phyloP scores from a whole-genome alignment of 2,113 vertebrate genomes.

The Lasiurus borealis region DNA sequence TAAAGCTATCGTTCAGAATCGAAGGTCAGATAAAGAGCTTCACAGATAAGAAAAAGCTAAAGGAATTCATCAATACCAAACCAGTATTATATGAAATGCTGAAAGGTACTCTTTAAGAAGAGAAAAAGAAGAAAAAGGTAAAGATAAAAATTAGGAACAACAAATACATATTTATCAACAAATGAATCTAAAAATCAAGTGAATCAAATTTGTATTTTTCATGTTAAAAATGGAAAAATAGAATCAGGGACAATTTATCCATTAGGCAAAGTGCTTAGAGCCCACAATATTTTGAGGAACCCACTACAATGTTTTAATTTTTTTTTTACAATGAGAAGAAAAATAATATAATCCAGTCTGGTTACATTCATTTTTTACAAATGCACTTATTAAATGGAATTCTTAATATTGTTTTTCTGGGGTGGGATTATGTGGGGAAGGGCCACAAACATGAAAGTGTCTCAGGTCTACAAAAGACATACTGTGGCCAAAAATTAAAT shows the following conservation, averaged over 20 bases:
- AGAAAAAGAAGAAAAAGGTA: too few relatives aligned
- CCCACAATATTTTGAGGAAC: not conserved
- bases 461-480: not conserved
- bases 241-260: not conserved
- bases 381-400: not conserved
- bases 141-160: too few relatives aligned
- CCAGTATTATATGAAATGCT: too few relatives aligned
- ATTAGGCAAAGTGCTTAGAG: not conserved
- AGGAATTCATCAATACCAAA: too few relatives aligned
- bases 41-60: too few relatives aligned
- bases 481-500: not conserved
- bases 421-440: not conserved
- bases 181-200: too few relatives aligned
- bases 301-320: not conserved
- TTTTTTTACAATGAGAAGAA: conserved; percentile 4
- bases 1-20: too few relatives aligned
- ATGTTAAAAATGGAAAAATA: not conserved
- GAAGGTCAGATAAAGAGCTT: too few relatives aligned
- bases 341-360: not conserved
- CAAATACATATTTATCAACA: too few relatives aligned
- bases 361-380: not conserved
- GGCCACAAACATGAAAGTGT: too few relatives aligned
- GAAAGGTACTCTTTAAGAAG: too few relatives aligned
- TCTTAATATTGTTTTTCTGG: conserved; percentile 28
- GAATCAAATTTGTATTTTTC: not conserved